Evolutionary conservation across 2,888 invertebrate species (phyloP), one percentile per base, ranked within the genome.

Genomic region (Gibbula magus): DNA sequence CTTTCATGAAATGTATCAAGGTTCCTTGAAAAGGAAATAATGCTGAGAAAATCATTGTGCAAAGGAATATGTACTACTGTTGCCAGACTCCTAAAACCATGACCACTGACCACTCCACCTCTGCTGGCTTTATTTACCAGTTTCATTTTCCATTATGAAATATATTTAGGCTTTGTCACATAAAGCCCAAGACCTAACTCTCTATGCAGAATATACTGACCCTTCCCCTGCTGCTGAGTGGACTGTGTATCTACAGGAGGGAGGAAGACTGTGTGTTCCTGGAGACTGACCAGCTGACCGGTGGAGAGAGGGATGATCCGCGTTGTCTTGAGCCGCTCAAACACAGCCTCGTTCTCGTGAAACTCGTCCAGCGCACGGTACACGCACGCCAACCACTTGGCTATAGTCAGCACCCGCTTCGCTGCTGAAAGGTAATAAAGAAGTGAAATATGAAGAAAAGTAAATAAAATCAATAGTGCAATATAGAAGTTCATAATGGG

Each of bases 311-410:
- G 91, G 45, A 92, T 86, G 66, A 91, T 88, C 35, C 77, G 76
- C 52, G 56, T 70, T 20, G 53, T 77, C 78, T 84, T 84, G 39
- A 92, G 83, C 4, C 81, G 83, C 18, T 85, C 83, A 32, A 91
- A 82, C 35, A 89, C 81, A 1, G 84, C 83, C 39, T 88, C 87
- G 79, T 91, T 89, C 35, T 88, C 84, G 35, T 89, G 87, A 39
- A 90, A 88, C 78, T 91, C 91, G 80, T 92, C 91, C 79, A 92
- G 82, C 75, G 89, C 90, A 5, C 91, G 88, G 80, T 91, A 91
- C 35, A 92, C 86, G 84, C 92, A 91, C 0, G 89, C 89, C 73
- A 92, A 82, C 92, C 92, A 92, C 78, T 90, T 89, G 20, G 91
- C 84, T 16, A 89, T 77, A 22, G 77, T 74, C 13, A 75, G 29